These are phyloP conservation scores for Lochmaea crataegi DNA, from an alignment of 2,888 invertebrate species.

Conservation along the genomic window DNA sequence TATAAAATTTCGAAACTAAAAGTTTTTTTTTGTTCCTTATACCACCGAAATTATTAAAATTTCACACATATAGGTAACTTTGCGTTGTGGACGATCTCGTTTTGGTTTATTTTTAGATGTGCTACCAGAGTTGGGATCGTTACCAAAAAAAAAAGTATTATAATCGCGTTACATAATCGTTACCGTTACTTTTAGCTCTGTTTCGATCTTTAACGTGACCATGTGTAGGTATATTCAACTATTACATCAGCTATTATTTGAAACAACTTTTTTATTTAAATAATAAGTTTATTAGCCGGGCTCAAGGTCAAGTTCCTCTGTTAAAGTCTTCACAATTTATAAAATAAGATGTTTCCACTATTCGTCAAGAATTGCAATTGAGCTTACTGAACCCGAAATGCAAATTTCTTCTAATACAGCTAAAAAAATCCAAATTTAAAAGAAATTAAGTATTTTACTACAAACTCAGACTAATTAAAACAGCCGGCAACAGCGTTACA, in stretches of 20 bases:
- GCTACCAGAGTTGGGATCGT: neutral
- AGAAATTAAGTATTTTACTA: too few species aligned
- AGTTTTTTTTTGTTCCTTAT: neutral
- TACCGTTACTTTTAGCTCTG: too few species aligned
- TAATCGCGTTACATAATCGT: neutral
- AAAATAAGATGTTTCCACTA: neutral
- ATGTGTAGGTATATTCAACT: too few species aligned
- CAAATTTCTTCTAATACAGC: too few species aligned
- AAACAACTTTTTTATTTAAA: neutral
- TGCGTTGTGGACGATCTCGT: too few species aligned
- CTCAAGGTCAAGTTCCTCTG: neutral
- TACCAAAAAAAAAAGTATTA: neutral
- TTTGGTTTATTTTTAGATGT: neutral
- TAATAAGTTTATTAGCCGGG: neutral
- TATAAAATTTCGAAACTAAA: neutral
- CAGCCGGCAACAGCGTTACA: too few species aligned
- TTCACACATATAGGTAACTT: too few species aligned
- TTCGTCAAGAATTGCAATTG: neutral
- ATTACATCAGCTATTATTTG: neutral
- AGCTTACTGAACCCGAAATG: too few species aligned
- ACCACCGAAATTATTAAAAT: too few species aligned
- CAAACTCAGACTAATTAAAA: too few species aligned
- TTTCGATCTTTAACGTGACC: too few species aligned
- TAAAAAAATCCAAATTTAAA: too few species aligned
- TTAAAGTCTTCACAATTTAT: neutral